These are phyloP conservation scores for Geopemphigus sp. DNA, from an alignment of 1,140 invertebrate species.

Conservation along the genomic window DNA sequence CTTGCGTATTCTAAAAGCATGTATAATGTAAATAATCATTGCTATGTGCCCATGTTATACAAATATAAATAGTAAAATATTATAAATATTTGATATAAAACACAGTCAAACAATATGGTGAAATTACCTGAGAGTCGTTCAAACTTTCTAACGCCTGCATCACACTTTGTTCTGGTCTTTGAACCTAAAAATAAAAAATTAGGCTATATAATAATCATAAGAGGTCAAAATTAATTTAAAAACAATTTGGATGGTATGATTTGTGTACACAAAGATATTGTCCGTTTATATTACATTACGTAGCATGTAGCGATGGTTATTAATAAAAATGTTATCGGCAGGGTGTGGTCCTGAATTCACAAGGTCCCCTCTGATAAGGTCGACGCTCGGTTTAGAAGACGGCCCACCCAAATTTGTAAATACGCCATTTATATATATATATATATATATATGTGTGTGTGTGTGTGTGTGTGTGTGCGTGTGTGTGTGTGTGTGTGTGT, in stretches of 20 bases:
- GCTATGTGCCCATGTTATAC: neutral
- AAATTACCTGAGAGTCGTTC: slow-evolving; percentile 76
- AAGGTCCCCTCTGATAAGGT: slow-evolving; percentile 44
- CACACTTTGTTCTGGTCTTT: slow-evolving; percentile 87
- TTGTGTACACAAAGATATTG: slow-evolving; percentile 18
- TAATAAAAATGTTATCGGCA: slow-evolving; percentile 41
- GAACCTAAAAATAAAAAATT: slow-evolving; percentile 70
- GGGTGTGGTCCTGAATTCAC: slow-evolving; percentile 44
- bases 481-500: no score
- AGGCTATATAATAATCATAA: neutral
- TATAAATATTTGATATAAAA: slow-evolving; percentile 1
- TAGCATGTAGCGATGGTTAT: neutral
- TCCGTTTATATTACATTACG: neutral
- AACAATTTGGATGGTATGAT: neutral
- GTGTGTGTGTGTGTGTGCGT: no score
- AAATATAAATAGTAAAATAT: neutral
- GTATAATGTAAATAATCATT: neutral
- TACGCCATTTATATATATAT: slow-evolving; percentile 2
- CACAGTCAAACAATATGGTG: neutral
- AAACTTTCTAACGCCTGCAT: slow-evolving; percentile 92
- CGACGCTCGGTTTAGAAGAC: slow-evolving; percentile 40
- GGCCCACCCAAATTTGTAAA: slow-evolving; percentile 29
- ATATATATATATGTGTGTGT: no score
- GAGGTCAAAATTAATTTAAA: no score
- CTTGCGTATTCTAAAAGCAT: neutral